phyloP scores from a whole-genome alignment of 2,797 vertebrate genomes.

The Schizopygopsis malacanthus region DNA sequence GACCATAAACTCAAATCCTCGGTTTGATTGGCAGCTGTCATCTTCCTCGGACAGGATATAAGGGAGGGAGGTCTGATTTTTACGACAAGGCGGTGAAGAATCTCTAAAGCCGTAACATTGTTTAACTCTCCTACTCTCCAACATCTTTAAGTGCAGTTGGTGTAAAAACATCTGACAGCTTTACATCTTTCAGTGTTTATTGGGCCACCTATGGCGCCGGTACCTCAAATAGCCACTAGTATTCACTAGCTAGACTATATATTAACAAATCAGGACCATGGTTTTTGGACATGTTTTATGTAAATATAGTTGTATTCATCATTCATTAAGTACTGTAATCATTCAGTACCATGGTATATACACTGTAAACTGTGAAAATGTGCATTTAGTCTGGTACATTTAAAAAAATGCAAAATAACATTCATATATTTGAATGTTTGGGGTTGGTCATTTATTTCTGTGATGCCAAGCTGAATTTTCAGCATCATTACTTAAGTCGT shows the following conservation, averaged over 20 bases:
- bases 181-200: constrained; percentile 69
- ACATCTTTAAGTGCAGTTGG: constrained; percentile 62
- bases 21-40: constrained; percentile 73
- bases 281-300: not conserved
- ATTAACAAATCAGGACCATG: not conserved
- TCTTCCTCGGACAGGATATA: constrained; percentile 64
- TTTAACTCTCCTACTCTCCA: constrained; percentile 62
- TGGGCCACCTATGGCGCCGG: constrained; percentile 68
- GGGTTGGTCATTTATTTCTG: not conserved
- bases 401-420: not conserved
- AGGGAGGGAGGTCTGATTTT: constrained; percentile 64
- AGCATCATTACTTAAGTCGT: not conserved
- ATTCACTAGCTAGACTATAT: not conserved
- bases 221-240: constrained; percentile 45
- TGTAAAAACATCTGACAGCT: constrained; percentile 68
- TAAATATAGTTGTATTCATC: not conserved
- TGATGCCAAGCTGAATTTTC: not conserved
- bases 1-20: constrained; percentile 37
- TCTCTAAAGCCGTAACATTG: constrained; percentile 49
- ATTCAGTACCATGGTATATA: not conserved
- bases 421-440: not conserved
- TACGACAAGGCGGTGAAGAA: constrained; percentile 68
- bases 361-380: not conserved
- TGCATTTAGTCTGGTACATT: not conserved
- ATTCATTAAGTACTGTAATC: not conserved